phyloP scores from a whole-genome alignment of 2,113 vertebrate species.

The Phrynosoma blainvillii region DNA sequence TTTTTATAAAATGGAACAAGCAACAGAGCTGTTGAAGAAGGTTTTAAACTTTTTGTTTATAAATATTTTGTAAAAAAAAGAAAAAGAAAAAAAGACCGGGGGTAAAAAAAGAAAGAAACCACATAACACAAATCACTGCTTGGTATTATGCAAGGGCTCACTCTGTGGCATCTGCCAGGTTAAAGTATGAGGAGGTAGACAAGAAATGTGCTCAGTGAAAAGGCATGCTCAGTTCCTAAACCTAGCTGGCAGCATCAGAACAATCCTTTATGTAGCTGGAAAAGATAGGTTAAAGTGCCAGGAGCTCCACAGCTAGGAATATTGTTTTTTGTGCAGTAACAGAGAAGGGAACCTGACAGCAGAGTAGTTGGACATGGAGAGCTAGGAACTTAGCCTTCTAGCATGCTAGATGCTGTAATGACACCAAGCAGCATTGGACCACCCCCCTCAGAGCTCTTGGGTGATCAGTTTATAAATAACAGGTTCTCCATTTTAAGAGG shows the following conservation, averaged over 20 bases:
- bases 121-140: constrained; percentile 59
- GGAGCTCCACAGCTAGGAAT: no score
- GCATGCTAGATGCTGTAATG: no score
- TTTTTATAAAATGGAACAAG: constrained; percentile 50
- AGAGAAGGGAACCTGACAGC: neutral
- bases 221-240: neutral
- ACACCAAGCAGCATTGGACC: no score
- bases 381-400: neutral
- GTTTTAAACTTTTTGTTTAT: constrained; percentile 73
- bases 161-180: constrained; percentile 3
- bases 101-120: neutral
- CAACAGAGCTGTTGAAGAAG: constrained; percentile 66
- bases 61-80: constrained; percentile 81
- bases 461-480: neutral
- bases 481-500: neutral
- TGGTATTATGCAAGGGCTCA: constrained; percentile 41
- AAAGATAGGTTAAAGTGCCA: neutral
- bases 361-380: neutral
- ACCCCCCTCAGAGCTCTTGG: no score
- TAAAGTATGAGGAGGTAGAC: neutral
- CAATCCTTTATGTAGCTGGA: neutral
- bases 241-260: no score
- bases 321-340: neutral
- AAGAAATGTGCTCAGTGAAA: neutral
- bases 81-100: neutral